Percentiles rank a stretch among this genome's conserved stretches.
These are phyloP conservation scores for Lagria hirta DNA, from an alignment of 2,888 invertebrate genomes.

Conservation along the genomic window DNA sequence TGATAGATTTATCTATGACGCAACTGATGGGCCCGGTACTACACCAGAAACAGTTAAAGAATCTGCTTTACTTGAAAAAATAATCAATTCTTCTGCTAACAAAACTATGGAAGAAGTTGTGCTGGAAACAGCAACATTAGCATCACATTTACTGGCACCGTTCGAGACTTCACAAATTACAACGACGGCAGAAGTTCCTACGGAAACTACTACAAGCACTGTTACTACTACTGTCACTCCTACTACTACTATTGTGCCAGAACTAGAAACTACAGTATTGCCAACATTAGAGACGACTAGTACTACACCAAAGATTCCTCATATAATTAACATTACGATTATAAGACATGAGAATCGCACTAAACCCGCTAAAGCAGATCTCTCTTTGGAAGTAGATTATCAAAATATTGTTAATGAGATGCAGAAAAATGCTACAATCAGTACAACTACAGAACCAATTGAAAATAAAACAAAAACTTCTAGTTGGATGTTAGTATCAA, in stretches of 20 bases:
- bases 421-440: slow-evolving; percentile 22
- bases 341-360: slow-evolving; percentile 30
- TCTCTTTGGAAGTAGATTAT: slow-evolving; percentile 34
- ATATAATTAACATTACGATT: slow-evolving; percentile 36
- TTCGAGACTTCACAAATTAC: too few species aligned
- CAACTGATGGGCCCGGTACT: slow-evolving; percentile 39
- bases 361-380: slow-evolving; percentile 39
- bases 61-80: slow-evolving; percentile 33
- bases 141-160: slow-evolving; percentile 29
- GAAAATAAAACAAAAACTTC: neutral
- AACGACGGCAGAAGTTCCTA: slow-evolving; percentile 16
- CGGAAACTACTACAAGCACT: slow-evolving; percentile 14
- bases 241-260: neutral
- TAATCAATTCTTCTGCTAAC: slow-evolving; percentile 31
- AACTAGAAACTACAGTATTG: slow-evolving; percentile 9
- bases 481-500: slow-evolving; percentile 62
- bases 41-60: slow-evolving; percentile 30
- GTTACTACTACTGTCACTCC: too few species aligned
- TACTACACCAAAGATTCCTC: slow-evolving; percentile 13
- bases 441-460: slow-evolving; percentile 6
- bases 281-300: slow-evolving; percentile 7
- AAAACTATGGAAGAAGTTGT: slow-evolving; percentile 38
- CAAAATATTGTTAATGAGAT: slow-evolving; percentile 12
- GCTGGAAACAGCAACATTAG: slow-evolving; percentile 38
- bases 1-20: slow-evolving; percentile 47